Conservation (phyloP, 1,140 invertebrate species). For the Myzus persicae region DNA sequence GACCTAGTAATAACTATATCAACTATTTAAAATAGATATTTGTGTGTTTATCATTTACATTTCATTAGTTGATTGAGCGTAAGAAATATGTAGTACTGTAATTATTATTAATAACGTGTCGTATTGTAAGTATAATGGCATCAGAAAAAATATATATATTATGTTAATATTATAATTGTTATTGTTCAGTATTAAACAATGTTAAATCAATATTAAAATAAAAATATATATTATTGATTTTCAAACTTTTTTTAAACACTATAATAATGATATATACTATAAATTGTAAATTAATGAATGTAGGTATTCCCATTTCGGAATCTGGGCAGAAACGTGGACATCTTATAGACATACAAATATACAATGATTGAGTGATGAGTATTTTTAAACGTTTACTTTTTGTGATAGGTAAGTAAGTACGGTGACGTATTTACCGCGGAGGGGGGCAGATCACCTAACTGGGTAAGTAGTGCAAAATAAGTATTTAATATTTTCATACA, state of each 20-base stretch:
- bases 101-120: background rate
- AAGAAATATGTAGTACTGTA: background rate
- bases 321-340: background rate
- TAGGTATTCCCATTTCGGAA: background rate
- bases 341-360: too few species aligned
- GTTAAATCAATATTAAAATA: background rate
- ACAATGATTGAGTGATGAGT: background rate
- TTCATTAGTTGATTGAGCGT: background rate
- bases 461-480: background rate
- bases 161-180: background rate
- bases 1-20: background rate
- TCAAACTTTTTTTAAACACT: background rate
- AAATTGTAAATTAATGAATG: background rate
- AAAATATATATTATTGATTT: background rate
- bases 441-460: too few species aligned
- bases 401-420: background rate
- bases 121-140: background rate
- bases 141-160: background rate
- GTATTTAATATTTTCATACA: background rate
- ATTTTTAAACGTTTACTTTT: background rate
- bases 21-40: background rate
- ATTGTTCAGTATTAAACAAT: background rate
- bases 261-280: background rate
- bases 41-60: background rate
- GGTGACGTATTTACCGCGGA: too few species aligned